Base-by-base conservation (phyloP, 2,113 vertebrate genomes). In the Panurus biarmicus region DNA sequence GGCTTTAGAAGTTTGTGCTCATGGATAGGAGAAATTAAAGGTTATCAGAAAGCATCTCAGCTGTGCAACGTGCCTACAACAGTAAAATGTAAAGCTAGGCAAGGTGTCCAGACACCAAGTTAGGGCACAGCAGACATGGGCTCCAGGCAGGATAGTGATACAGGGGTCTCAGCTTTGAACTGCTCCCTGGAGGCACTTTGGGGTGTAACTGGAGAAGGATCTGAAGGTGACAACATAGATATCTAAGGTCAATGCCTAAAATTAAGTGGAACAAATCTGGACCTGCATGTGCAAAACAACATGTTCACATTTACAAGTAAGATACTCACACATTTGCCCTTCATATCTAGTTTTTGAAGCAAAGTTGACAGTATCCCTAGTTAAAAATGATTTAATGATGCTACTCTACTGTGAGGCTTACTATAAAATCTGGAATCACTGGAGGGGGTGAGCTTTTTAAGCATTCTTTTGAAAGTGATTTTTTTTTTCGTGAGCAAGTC, bases 211-310 rank as follows among this genome's bases (percentile, higher is more conserved):
- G 25, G 71, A 93, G 87, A 96, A 76, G 54, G 71, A 87, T 2
- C 2, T 54, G 19, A 83, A 54, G 62, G 74, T 82, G 58, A 33
- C 5, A 3, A 65, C 20, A 14, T 45, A 61, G 25, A 82, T 15
- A 61, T 22, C 77, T 50, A 62, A 82, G 85, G 87, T 73, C 90
- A 96, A 36, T n/a, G 62, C 42, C 82, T 94, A 95, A 94, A 96
- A 93, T 93, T 76, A 96, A 91, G 50, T 12, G 29, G 66, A 94
- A 76, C 73, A 82, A 79, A 96, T 73, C 42, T 50, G 58, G 67
- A 61, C 54, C 22, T 85, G 54, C 66, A 47, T 16, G 69, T 8
- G 23, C 78, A 95, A 85, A 89, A 61, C 72, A 86, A 74, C 70
- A 20, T 5, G 35, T 14, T 87, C 56, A 35, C 33, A 66, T 57